Evolutionary conservation across 2,797 vertebrate genomes (phyloP).

Genomic region (Clarias platycephalus): DNA sequence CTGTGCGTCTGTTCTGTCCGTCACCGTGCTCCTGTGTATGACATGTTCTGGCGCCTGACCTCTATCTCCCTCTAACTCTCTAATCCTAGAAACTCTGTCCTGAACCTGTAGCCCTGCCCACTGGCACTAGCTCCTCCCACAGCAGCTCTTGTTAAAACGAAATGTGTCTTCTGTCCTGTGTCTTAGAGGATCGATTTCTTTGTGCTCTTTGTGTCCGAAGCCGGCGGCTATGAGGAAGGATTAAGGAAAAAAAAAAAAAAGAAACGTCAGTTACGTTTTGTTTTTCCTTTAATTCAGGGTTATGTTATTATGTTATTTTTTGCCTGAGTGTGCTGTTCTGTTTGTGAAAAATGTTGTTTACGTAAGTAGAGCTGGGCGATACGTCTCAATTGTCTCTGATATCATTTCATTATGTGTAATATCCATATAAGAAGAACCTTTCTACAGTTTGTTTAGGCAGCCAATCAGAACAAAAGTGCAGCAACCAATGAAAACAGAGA

Average conservation of each 20-base stretch:
- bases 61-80: background rate
- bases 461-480: conserved; percentile 19
- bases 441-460: background rate
- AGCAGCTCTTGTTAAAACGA: conserved; percentile 61
- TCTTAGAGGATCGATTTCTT: conserved; percentile 67
- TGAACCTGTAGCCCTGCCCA: conserved; percentile 29
- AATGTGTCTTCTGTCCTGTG: conserved; percentile 70
- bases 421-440: background rate
- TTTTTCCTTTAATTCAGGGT: background rate
- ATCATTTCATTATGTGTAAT: too few relatives aligned
- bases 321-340: background rate
- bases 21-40: conserved; percentile 69
- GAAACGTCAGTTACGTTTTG: background rate
- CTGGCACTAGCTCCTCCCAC: conserved; percentile 45
- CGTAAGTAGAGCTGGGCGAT: conserved; percentile 11
- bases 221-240: conserved; percentile 2
- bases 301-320: background rate
- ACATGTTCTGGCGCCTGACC: conserved; percentile 56
- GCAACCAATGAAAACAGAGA: conserved; percentile 5
- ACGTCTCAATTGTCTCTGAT: background rate
- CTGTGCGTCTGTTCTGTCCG: conserved; percentile 61
- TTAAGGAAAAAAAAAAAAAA: too few relatives aligned
- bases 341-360: background rate
- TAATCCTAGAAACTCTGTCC: background rate
- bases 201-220: conserved; percentile 71